These are phyloP conservation scores for Hedya salicella DNA, from an alignment of 2,888 invertebrate genomes.

Conservation along the genomic window DNA sequence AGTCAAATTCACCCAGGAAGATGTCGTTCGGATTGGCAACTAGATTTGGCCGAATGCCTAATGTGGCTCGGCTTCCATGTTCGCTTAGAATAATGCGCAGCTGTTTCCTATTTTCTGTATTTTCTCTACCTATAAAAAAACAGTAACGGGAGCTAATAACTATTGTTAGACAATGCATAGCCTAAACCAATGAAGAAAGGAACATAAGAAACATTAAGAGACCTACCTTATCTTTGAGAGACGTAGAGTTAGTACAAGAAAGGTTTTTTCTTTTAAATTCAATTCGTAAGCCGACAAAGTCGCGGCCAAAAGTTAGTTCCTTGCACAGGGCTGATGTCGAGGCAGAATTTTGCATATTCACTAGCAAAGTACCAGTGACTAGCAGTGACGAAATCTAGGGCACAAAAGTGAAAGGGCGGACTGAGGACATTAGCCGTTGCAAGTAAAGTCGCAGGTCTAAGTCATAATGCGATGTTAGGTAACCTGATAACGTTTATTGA, in stretches of 20 bases:
- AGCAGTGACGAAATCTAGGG: constrained; percentile 70
- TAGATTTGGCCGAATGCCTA: constrained; percentile 21
- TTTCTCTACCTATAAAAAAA: no score
- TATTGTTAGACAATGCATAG: no score
- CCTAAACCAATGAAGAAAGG: no score
- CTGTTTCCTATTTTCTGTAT: no score
- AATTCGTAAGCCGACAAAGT: no score
- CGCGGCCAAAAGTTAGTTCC: no score
- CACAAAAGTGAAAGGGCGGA: constrained; percentile 73
- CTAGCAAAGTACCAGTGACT: constrained; percentile 53
- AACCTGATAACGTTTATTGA: constrained; percentile 31
- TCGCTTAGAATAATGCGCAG: constrained; percentile 9
- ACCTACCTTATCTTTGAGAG: no score
- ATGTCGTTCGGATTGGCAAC: constrained; percentile 16
- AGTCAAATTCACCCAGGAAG: background rate
- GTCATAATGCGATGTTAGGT: constrained; percentile 46
- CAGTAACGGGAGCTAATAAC: no score
- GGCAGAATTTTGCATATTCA: constrained; percentile 38
- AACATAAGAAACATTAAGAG: no score
- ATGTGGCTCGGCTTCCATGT: constrained; percentile 8
- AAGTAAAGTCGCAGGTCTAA: constrained; percentile 48
- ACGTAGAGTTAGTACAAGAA: no score
- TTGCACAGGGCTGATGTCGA: constrained; percentile 43
- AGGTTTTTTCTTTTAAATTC: no score
- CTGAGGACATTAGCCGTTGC: constrained; percentile 56